These are phyloP conservation scores for Lateolabrax maculatus DNA, from an alignment of 2,797 vertebrate species.

Conservation along the genomic window DNA sequence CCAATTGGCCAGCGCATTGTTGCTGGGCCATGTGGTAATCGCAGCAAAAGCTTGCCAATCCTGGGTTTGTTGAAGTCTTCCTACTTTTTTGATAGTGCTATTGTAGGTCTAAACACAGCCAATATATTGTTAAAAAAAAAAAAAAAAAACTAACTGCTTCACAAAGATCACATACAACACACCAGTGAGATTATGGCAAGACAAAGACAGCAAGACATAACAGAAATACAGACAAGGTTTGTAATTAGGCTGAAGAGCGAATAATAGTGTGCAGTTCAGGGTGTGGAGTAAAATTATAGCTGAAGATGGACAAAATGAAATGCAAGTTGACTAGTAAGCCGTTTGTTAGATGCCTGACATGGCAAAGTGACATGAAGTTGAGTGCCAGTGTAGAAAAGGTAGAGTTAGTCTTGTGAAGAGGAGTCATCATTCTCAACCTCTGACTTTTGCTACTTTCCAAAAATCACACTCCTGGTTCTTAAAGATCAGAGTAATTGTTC, in stretches of 20 bases:
- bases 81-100: neutral
- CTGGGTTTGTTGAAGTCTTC: neutral
- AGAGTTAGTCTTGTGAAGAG: conserved; percentile 56
- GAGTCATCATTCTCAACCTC: conserved; percentile 65
- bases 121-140: neutral
- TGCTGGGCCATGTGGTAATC: neutral
- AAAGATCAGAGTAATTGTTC: neutral
- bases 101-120: conserved; percentile 3
- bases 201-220: conserved; percentile 28
- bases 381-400: conserved; percentile 28
- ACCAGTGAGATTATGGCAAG: neutral
- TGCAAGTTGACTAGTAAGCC: conserved; percentile 15
- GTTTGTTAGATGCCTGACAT: conserved; percentile 40
- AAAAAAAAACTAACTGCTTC: neutral
- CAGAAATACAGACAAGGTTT: conserved; percentile 11
- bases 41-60: neutral
- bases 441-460: neutral
- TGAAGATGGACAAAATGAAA: conserved; percentile 35
- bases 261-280: conserved; percentile 1
- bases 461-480: neutral
- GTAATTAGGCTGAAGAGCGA: conserved; percentile 27
- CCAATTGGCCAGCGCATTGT: neutral
- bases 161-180: conserved; percentile 9
- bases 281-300: neutral
- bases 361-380: neutral